Base-by-base conservation (phyloP, 2,113 vertebrate genomes). In the Prinia subflava region DNA sequence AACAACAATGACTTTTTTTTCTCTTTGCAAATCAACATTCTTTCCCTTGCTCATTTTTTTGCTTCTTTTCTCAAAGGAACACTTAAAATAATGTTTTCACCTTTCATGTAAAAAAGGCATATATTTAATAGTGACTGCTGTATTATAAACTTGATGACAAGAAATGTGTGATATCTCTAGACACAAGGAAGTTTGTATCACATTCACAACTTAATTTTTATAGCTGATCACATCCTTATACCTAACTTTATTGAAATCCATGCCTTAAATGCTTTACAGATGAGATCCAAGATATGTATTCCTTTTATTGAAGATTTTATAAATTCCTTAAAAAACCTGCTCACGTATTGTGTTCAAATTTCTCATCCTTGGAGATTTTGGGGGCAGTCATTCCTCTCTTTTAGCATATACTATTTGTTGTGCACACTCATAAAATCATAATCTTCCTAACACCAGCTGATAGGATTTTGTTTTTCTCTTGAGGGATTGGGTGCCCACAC, bases 91-190 rank as follows among this genome's bases (percentile, higher is more conserved):
- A 11, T 11, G 11, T 82, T 86, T 95, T 64, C 75, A 46, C 31
- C 33, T 76, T 76, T 76, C n/a, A 23, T 57, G 23, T 70, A 15
- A 62, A 47, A 47, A 83, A 49, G 7, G 6, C 10, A 30, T 15
- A 2, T 62, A 42, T 94, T 69, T 83, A 57, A 39, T 59, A 59
- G 17, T 84, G 41, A n/a, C n/a, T 77, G 20, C 16, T 55, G 13
- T 9, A 7, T 68, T 30, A 53, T 13, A 18, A 62, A 52, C 39
- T 74, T 7, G 2, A 21, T 79, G 52, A 35, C 63, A 73, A 65
- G 69, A 56, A 37, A 37, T 0, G 0, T 64, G 23, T 56, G 53
- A 2, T 65, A 41, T n/a, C 25, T 68, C 19, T 73, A 46, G 33
- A 41, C 21, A 8, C 22, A 49, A 64, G 25, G 31, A 83, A 86